Percentiles rank a stretch among this genome's conserved stretches.
phyloP scores from a whole-genome alignment of 2,113 vertebrate genomes.

The Scolopax mira region DNA sequence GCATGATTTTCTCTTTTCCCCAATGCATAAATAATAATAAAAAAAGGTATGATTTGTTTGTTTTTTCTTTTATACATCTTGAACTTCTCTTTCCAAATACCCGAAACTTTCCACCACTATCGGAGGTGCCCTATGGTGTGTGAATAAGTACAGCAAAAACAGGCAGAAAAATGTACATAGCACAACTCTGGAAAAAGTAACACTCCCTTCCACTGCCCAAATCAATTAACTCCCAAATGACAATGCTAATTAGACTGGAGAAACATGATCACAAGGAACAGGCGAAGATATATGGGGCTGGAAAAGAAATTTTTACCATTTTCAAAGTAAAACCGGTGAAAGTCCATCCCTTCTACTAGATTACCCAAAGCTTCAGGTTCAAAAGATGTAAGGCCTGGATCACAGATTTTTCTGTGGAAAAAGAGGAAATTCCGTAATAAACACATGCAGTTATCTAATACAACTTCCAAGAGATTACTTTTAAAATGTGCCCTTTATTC shows the following conservation, averaged over 20 bases:
- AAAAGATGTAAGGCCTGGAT: constrained; percentile 94
- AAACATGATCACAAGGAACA: neutral
- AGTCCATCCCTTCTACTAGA: constrained; percentile 96
- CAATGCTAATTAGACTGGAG: neutral
- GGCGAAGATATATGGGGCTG: neutral
- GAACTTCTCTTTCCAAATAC: neutral
- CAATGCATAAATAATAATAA: neutral
- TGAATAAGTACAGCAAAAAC: neutral
- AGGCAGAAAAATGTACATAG: neutral
- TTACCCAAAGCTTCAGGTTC: constrained; percentile 97
- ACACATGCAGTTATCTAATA: neutral
- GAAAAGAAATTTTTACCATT: constrained; percentile 78
- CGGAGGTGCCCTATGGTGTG: neutral
- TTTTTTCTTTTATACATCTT: neutral
- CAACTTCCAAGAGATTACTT: neutral
- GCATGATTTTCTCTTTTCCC: neutral
- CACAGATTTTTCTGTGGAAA: constrained; percentile 91
- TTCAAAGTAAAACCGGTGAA: constrained; percentile 98
- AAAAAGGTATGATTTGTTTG: neutral
- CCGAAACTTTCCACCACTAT: neutral
- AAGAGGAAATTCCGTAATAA: neutral
- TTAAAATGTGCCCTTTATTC: neutral
- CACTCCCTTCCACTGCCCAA: neutral
- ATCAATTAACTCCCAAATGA: neutral
- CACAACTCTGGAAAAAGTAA: neutral